Conservation (phyloP, 2,888 invertebrate genomes). For the Acrobasis consociella region DNA sequence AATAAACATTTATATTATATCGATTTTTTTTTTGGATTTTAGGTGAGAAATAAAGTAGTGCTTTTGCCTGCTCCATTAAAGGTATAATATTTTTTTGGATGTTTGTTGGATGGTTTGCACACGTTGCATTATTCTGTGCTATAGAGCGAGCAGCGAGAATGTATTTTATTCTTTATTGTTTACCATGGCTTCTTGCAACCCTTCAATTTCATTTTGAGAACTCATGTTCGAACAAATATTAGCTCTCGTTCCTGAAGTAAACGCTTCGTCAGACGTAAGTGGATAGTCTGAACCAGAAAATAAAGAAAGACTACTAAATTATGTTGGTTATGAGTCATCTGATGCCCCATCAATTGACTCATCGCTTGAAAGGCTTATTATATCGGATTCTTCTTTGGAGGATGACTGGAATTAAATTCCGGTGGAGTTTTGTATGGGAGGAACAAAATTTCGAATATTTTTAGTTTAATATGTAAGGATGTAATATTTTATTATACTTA, state of each 20-base stretch:
- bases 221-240: conserved; percentile 15
- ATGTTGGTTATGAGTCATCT: conserved; percentile 10
- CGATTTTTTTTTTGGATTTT: no score
- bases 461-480: no score
- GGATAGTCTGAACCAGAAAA: conserved; percentile 18
- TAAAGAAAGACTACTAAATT: conserved; percentile 3
- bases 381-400: conserved; percentile 16
- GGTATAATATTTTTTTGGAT: no score
- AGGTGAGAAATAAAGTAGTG: no score
- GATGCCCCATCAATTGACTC: conserved; percentile 21
- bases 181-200: background rate
- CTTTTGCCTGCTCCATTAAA: no score
- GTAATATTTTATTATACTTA: no score
- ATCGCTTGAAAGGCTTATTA: conserved; percentile 16
- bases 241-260: conserved; percentile 17
- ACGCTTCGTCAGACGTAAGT: conserved; percentile 20
- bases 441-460: no score
- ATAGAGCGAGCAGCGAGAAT: background rate
- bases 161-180: background rate
- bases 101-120: no score
- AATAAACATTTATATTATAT: no score
- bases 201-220: conserved; percentile 1
- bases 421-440: no score
- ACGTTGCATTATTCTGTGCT: no score
- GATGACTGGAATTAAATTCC: conserved; percentile 15